Base-by-base conservation (phyloP, 2,888 invertebrate species). In the Spatulosminthurus flaviceps region DNA sequence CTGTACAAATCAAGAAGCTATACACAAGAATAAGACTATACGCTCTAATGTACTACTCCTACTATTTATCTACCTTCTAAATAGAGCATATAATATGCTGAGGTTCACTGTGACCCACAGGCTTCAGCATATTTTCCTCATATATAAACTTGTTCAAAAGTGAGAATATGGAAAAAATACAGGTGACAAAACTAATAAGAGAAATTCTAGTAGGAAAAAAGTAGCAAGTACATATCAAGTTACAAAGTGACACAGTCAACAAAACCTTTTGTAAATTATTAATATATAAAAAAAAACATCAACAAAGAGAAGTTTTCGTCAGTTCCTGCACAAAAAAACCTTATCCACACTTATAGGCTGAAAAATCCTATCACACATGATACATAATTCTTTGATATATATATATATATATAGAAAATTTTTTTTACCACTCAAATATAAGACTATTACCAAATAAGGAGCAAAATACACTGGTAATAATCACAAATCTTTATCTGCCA, bases 271-370 rank as follows among this genome's bases (percentile, higher is more conserved):
- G n/a, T 51, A 51, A 9, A 41, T 9, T 41, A 41, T 9, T 51
- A 51, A 51, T 51, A 51, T 34, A 51, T 51, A 51, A 19, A 51
- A 19, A 51, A 51, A 51, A 51, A 51, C n/a, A 51, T 51, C 51
- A 51, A 51, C 51, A 51, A 51, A 51, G 51, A 51, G 19, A 51
- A 51, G 51, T 51, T 51, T n/a, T 51, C 51, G 51, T 51, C 19
- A n/a, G 51, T 51, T 51, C 51, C 51, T 51, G 51, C 16, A 51
- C n/a, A 51, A 5, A n/a, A n/a, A n/a, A n/a, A n/a, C n/a, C n/a
- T n/a, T n/a, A n/a, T n/a, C n/a, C n/a, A n/a, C n/a, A n/a, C n/a
- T n/a, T n/a, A n/a, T n/a, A n/a, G n/a, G n/a, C n/a, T n/a, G n/a
- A n/a, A n/a, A n/a, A n/a, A n/a, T n/a, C n/a, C n/a, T n/a, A n/a